These are phyloP conservation scores for Tenthredo mesomela DNA, from an alignment of 2,888 invertebrate species.

Conservation along the genomic window DNA sequence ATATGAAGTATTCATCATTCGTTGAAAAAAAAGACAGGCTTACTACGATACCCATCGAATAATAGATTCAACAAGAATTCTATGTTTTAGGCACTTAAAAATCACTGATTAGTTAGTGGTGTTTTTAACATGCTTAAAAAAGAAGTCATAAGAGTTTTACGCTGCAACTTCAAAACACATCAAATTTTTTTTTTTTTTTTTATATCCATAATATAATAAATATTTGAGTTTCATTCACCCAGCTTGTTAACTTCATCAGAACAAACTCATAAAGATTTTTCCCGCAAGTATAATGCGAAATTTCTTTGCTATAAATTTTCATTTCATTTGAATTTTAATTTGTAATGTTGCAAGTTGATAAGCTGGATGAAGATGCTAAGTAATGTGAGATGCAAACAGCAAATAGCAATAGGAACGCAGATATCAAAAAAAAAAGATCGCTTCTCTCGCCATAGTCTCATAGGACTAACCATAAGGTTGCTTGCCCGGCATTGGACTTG, in stretches of 20 bases:
- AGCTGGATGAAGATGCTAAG: conserved; percentile 19
- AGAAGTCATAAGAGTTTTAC: conserved; percentile 21
- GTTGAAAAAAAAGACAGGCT: conserved; percentile 1
- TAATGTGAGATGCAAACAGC: conserved; percentile 34
- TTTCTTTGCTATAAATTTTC: background rate
- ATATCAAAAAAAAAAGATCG: conserved; percentile 38
- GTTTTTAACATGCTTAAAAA: conserved; percentile 49
- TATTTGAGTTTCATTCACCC: conserved; percentile 16
- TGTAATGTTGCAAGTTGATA: conserved; percentile 24
- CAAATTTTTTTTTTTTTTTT: conserved; percentile 21
- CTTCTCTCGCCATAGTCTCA: conserved; percentile 49
- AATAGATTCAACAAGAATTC: conserved; percentile 25
- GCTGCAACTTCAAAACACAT: conserved; percentile 51
- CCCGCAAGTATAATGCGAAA: background rate
- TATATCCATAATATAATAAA: background rate
- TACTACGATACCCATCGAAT: conserved; percentile 30
- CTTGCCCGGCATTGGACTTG: conserved; percentile 92
- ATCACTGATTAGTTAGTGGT: conserved; percentile 43
- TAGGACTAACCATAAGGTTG: conserved; percentile 91
- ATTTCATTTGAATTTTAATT: background rate
- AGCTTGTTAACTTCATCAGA: background rate
- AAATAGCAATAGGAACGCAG: conserved; percentile 48
- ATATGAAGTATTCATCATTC: conserved; percentile 9
- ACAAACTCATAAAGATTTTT: background rate
- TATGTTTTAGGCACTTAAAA: background rate